Evolutionary conservation across 2,797 vertebrate genomes (phyloP).

Genomic region (Ibycter americanus): DNA sequence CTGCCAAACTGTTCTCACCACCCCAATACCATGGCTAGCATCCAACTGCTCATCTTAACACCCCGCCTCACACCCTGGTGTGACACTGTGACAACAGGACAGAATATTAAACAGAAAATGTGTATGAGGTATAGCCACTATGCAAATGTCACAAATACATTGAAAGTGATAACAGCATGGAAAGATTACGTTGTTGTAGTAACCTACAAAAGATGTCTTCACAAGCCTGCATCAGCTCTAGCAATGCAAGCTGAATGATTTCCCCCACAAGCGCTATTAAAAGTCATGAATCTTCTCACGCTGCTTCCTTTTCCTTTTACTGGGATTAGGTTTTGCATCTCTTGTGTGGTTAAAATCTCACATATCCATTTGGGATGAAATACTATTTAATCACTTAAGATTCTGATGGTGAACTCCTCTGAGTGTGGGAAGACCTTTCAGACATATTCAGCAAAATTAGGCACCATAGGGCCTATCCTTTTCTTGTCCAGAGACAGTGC

Average conservation of each 20-base stretch:
- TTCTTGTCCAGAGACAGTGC: background rate
- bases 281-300: background rate
- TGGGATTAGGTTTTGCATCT: background rate
- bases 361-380: background rate
- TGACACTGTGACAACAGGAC: background rate
- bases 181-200: background rate
- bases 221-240: background rate
- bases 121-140: background rate
- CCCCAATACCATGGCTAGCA: background rate
- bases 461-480: fast-evolving
- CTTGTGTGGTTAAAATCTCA: background rate
- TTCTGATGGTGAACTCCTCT: background rate
- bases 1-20: background rate
- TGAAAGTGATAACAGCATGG: background rate
- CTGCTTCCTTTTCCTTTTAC: background rate
- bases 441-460: background rate
- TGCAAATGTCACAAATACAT: background rate
- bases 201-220: background rate
- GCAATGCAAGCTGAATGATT: background rate
- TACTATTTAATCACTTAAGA: background rate
- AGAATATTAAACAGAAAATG: background rate
- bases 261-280: background rate
- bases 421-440: background rate
- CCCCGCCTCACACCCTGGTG: background rate
- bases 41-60: background rate